These are phyloP conservation scores for Epizoanthus fatuus DNA, from an alignment of 92 coral and sea anemone species.

Conservation along the genomic window DNA sequence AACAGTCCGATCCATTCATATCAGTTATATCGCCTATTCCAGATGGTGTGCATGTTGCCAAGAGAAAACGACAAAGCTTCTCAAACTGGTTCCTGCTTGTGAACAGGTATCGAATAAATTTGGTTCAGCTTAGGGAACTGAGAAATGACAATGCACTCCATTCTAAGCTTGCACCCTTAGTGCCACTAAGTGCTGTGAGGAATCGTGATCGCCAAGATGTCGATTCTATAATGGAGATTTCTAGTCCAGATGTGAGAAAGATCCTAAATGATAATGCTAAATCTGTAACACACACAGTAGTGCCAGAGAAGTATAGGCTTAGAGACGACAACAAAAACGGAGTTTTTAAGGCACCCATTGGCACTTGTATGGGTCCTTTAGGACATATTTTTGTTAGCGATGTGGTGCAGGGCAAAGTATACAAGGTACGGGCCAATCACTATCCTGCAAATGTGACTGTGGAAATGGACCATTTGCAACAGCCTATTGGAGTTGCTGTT, in stretches of 20 bases:
- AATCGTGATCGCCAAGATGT: slow-evolving; percentile 82
- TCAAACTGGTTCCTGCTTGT: slow-evolving; percentile 68
- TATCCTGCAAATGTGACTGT: slow-evolving; percentile 73
- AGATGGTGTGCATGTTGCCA: slow-evolving; percentile 64
- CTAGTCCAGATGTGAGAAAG: slow-evolving; percentile 49
- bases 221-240: slow-evolving; percentile 54
- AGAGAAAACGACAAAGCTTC: slow-evolving; percentile 65
- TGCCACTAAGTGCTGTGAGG: slow-evolving; percentile 67
- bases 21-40: slow-evolving; percentile 55
- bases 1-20: slow-evolving; percentile 44
- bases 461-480: slow-evolving; percentile 64
- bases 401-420: slow-evolving; percentile 65
- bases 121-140: slow-evolving; percentile 67
- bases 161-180: slow-evolving; percentile 58
- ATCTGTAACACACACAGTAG: slow-evolving; percentile 68
- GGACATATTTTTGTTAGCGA: slow-evolving; percentile 64
- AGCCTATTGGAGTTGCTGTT: slow-evolving; percentile 64
- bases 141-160: slow-evolving; percentile 62
- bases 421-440: slow-evolving; percentile 72
- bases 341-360: slow-evolving; percentile 70
- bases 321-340: slow-evolving; percentile 75
- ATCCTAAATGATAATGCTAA: slow-evolving; percentile 50
- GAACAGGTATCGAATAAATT: slow-evolving; percentile 50
- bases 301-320: slow-evolving; percentile 73
- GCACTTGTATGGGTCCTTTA: slow-evolving; percentile 50